A percentile compares a stretch with the other conserved stretches of the same genome.
Conservation (phyloP, 2,888 invertebrate species). For the Amphiduros pacificus region DNA sequence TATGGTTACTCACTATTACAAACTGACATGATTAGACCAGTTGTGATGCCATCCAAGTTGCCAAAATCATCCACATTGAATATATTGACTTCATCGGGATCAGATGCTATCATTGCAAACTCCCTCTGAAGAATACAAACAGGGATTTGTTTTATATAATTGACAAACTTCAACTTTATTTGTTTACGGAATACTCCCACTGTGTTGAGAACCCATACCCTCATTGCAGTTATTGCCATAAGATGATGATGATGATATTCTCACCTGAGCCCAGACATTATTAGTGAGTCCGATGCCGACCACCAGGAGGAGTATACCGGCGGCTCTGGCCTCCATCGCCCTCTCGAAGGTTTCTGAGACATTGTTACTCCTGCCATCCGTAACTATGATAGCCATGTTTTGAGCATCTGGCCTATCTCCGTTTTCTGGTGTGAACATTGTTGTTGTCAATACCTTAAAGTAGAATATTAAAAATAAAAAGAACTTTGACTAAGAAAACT, state of each 20-base stretch:
- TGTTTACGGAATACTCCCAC: too few species aligned
- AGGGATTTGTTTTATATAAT: too few species aligned
- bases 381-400: slow-evolving; percentile 38
- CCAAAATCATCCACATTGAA: slow-evolving; percentile 40
- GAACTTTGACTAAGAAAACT: too few species aligned
- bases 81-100: slow-evolving; percentile 44
- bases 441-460: slow-evolving; percentile 30
- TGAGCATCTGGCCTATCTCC: slow-evolving; percentile 39
- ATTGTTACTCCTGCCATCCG: slow-evolving; percentile 43
- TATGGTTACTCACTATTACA: slow-evolving; percentile 49
- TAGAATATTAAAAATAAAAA: too few species aligned
- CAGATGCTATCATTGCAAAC: slow-evolving; percentile 43
- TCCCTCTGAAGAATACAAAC: too few species aligned
- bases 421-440: slow-evolving; percentile 37
- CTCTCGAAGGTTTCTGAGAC: not conserved
- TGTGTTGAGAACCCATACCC: too few species aligned
- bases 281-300: slow-evolving; percentile 7
- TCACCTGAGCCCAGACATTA: too few species aligned
- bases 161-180: too few species aligned
- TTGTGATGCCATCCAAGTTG: slow-evolving; percentile 35
- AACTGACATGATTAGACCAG: slow-evolving; percentile 41
- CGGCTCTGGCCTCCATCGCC: not conserved
- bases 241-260: too few species aligned
- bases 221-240: too few species aligned
- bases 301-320: slow-evolving; percentile 6